Evolutionary conservation across 2,797 vertebrate species (phyloP).

Genomic region (Molossus alvarezi): DNA sequence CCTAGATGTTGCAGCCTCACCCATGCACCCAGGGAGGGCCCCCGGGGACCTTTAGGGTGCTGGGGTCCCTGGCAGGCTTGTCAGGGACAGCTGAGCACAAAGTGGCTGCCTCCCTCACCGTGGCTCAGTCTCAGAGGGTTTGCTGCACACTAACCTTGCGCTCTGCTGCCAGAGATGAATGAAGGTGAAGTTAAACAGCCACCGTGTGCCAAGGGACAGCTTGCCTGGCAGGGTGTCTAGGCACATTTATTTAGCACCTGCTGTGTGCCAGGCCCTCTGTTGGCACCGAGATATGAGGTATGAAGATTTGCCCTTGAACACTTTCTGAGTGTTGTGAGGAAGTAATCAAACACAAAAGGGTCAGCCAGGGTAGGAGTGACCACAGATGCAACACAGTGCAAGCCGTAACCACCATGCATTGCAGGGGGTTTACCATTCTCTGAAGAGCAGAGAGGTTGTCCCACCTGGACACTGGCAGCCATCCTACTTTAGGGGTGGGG

Average conservation of each 20-base stretch:
- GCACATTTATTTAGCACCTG: not conserved
- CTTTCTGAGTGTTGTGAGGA: not conserved
- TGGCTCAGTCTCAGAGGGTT: not conserved
- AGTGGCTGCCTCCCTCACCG: not conserved
- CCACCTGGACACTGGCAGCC: too few relatives aligned
- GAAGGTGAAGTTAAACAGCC: not conserved
- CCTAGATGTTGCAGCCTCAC: not conserved
- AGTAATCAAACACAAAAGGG: not conserved
- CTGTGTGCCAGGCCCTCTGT: not conserved
- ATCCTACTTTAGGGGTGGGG: not conserved
- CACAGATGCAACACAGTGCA: not conserved
- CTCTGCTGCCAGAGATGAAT: not conserved
- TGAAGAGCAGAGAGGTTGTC: not conserved
- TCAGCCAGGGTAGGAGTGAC: not conserved
- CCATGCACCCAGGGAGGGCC: not conserved
- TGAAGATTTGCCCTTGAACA: not conserved
- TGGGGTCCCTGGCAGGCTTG: not conserved
- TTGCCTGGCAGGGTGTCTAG: not conserved
- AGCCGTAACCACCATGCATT: rapidly evolving
- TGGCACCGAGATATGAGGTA: not conserved
- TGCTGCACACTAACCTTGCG: not conserved
- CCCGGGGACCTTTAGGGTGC: not conserved
- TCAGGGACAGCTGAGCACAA: not conserved
- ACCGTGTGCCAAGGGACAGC: not conserved
- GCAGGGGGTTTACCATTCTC: not conserved